Evolutionary conservation across 2,113 vertebrate genomes (phyloP).

Genomic region (Serinus canaria): DNA sequence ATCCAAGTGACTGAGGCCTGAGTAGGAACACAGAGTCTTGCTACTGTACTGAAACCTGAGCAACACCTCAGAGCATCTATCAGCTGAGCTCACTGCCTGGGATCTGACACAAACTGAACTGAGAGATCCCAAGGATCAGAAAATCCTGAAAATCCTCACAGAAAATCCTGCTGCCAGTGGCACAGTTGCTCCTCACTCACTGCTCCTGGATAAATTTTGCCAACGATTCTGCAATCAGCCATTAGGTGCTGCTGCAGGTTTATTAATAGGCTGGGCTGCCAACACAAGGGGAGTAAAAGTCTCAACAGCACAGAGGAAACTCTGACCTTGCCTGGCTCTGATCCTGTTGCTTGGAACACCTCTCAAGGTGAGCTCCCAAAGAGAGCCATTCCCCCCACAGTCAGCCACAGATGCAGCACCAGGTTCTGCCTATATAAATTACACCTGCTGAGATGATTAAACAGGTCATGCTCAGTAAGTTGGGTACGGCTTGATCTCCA

Average conservation of each 20-base stretch:
- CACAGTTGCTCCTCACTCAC: not conserved
- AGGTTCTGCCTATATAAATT: not conserved
- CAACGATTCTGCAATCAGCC: slow-evolving; percentile 29
- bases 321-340: not conserved
- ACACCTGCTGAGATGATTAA: not conserved
- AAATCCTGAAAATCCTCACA: not conserved
- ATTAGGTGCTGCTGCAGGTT: slow-evolving; percentile 64
- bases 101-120: not conserved
- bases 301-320: not conserved
- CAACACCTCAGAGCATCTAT: not conserved
- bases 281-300: not conserved
- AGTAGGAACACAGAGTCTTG: fast-evolving
- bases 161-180: not conserved
- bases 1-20: fast-evolving
- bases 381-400: not conserved
- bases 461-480: not conserved
- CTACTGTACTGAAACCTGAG: not conserved
- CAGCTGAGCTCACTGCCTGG: not conserved
- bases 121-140: not conserved
- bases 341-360: not conserved
- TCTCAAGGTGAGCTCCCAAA: not conserved
- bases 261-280: not conserved
- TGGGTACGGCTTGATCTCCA: not conserved
- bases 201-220: not conserved
- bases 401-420: not conserved